phyloP scores from a whole-genome alignment of 2,888 invertebrate species.

The Ornithoptera alexandrae region DNA sequence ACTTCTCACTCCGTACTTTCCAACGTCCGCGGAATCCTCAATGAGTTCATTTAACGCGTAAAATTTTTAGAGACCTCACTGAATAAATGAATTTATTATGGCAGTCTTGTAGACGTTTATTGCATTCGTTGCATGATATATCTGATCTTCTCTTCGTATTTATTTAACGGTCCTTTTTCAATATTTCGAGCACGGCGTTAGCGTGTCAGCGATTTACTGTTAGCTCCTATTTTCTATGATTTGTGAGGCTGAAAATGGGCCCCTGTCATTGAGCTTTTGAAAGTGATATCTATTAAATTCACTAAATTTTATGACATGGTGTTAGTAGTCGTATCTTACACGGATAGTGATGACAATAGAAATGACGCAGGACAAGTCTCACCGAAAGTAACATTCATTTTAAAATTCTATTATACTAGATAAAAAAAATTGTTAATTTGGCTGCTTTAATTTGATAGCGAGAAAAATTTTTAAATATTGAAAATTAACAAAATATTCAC shows the following conservation, averaged over 20 bases:
- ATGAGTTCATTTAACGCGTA: conserved; percentile 27
- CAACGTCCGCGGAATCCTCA: conserved; percentile 23
- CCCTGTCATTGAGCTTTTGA: conserved; percentile 25
- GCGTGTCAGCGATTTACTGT: conserved; percentile 40
- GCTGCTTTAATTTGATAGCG: too few species aligned
- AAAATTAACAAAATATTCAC: too few species aligned
- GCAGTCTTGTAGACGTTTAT: conserved; percentile 10
- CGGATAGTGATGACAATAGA: not conserved
- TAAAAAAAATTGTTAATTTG: not conserved
- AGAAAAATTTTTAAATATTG: too few species aligned
- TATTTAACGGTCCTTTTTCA: conserved; percentile 31
- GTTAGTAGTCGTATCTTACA: conserved; percentile 6
- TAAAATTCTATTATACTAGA: not conserved
- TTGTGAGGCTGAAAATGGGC: conserved; percentile 36
- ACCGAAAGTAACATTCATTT: not conserved
- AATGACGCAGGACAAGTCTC: not conserved
- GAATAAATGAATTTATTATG: conserved; percentile 18
- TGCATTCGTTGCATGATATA: conserved; percentile 17
- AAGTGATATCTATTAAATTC: conserved; percentile 34
- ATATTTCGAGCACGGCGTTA: conserved; percentile 35
- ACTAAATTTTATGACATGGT: conserved; percentile 37
- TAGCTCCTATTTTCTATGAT: conserved; percentile 39
- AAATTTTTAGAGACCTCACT: conserved; percentile 17
- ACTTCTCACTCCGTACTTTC: conserved; percentile 24
- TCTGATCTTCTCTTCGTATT: conserved; percentile 6